phyloP scores from a whole-genome alignment of 2,888 invertebrate genomes.

The Parascotia fuliginaria region DNA sequence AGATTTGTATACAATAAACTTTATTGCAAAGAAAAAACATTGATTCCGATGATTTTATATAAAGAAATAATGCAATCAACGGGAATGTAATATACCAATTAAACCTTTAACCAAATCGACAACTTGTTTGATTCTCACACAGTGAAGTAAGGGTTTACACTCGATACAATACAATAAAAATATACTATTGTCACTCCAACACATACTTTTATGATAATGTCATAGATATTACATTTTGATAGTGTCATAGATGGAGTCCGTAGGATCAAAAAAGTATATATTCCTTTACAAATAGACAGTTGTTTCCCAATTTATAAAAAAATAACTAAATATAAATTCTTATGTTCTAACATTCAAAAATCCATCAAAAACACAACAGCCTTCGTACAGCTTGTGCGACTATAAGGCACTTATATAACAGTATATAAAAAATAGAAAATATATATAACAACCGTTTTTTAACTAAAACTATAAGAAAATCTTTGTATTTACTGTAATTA shows the following conservation, averaged over 20 bases:
- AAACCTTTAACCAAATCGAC: conserved; percentile 70
- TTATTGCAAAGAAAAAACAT: conserved; percentile 66
- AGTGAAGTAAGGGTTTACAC: conserved; percentile 49
- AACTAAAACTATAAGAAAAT: conserved; percentile 6
- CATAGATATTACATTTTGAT: too few species aligned
- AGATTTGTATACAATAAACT: conserved; percentile 67
- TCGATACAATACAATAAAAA: conserved; percentile 13
- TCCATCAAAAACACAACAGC: conserved; percentile 53
- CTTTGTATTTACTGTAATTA: too few species aligned
- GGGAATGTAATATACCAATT: conserved; percentile 79
- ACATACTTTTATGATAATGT: conserved; percentile 2
- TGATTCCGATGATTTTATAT: conserved; percentile 56
- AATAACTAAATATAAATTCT: conserved; percentile 35
- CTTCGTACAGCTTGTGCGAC: conserved; percentile 39
- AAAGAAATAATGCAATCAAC: conserved; percentile 60
- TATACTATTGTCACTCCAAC: neutral
- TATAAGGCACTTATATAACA: conserved; percentile 57
- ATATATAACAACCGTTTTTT: conserved; percentile 34
- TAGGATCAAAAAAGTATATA: neutral
- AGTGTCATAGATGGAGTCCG: neutral
- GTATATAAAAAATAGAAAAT: conserved; percentile 50
- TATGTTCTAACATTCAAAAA: conserved; percentile 55
- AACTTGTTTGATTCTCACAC: conserved; percentile 52
- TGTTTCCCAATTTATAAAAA: conserved; percentile 22
- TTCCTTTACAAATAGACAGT: conserved; percentile 3